phyloP scores from a whole-genome alignment of 2,113 vertebrate genomes.

The Dascyllus trimaculatus region DNA sequence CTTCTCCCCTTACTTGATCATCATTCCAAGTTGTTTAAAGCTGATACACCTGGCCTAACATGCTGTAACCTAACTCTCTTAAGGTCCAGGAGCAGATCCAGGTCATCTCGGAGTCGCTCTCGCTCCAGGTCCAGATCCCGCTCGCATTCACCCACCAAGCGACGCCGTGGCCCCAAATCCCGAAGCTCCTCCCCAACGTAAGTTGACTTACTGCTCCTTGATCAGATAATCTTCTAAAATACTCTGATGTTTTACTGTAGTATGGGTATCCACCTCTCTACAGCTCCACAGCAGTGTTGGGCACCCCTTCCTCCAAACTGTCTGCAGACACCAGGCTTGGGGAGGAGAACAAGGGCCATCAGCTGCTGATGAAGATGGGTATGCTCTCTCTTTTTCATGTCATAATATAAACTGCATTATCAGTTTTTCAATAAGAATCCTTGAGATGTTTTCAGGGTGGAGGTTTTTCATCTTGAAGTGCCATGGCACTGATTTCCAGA shows the following conservation, averaged over 20 bases:
- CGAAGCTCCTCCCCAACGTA: conserved; percentile 93
- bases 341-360: conserved; percentile 92
- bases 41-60: background rate
- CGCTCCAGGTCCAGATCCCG: conserved; percentile 89
- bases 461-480: no score
- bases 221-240: background rate
- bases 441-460: background rate
- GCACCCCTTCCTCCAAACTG: conserved; percentile 84
- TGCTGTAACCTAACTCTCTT: background rate
- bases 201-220: conserved; percentile 63
- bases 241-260: no score
- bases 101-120: conserved; percentile 91
- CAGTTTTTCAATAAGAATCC: background rate
- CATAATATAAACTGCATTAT: background rate
- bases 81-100: conserved; percentile 91
- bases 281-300: conserved; percentile 91
- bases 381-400: conserved; percentile 9
- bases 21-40: background rate
- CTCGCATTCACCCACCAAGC: conserved; percentile 90
- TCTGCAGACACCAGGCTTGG: conserved; percentile 89
- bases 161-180: conserved; percentile 85
- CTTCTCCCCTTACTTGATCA: no score
- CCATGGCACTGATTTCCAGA: no score
- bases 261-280: background rate
- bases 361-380: conserved; percentile 91